Conservation (phyloP, 2,113 vertebrate genomes). For the Furnarius figulus region DNA sequence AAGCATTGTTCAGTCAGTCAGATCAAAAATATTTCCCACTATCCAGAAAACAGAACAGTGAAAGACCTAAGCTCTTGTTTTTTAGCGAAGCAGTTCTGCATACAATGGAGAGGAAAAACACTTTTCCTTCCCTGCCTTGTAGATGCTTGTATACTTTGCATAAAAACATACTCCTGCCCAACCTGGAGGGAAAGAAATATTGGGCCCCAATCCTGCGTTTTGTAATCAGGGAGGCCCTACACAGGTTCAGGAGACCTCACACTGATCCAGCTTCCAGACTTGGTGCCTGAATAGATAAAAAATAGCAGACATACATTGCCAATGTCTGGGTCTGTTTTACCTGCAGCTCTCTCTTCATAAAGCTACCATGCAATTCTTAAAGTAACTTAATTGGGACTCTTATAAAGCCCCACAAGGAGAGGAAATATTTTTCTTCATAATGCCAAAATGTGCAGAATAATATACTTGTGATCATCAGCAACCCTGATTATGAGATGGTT, state of each 20-base stretch:
- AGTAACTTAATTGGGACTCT: not conserved
- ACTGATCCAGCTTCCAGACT: not conserved
- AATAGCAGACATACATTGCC: not conserved
- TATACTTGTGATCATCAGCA: not conserved
- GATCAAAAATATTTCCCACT: not conserved
- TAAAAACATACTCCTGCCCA: not conserved
- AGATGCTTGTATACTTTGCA: not conserved
- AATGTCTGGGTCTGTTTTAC: not conserved
- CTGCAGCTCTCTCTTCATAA: not conserved
- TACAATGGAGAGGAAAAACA: not conserved
- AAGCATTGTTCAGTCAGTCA: not conserved
- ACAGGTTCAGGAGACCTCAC: not conserved
- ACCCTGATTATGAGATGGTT: not conserved
- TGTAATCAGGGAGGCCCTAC: not conserved
- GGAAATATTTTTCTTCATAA: not conserved
- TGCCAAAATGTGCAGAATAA: not conserved
- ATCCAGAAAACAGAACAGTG: not conserved
- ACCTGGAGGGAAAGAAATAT: not conserved
- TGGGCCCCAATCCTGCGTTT: fast-evolving
- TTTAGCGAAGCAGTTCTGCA: not conserved
- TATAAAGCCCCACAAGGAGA: not conserved
- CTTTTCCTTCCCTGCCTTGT: not conserved
- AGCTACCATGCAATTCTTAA: not conserved
- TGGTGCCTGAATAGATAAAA: not conserved
- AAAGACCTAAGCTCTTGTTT: not conserved